These are phyloP conservation scores for Ligdia adustata DNA, from an alignment of 2,888 invertebrate species.

Conservation along the genomic window DNA sequence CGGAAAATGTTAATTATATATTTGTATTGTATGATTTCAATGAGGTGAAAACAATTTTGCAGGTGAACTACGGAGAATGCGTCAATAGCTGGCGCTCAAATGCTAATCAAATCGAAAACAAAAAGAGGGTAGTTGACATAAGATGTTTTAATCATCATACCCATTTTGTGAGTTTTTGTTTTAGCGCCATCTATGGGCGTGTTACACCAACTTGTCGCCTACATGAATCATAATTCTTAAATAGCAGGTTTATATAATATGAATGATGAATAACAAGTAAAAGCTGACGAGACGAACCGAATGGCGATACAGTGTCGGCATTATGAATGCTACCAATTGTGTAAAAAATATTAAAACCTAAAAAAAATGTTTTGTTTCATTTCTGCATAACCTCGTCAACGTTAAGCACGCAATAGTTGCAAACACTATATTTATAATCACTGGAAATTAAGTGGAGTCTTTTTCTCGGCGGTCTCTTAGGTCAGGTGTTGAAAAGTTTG, in stretches of 20 bases:
- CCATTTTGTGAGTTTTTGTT: background rate
- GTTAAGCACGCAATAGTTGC: no score
- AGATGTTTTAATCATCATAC: background rate
- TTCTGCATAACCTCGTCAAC: conserved; percentile 40
- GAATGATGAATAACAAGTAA: conserved; percentile 26
- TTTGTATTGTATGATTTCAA: conserved; percentile 76
- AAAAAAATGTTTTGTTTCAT: conserved; percentile 76
- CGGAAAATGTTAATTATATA: conserved; percentile 69
- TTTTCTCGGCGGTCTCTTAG: no score
- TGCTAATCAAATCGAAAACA: no score
- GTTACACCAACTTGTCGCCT: conserved; percentile 24
- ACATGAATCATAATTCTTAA: conserved; percentile 34
- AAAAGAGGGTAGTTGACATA: no score
- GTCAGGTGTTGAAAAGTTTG: no score
- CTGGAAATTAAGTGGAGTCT: no score
- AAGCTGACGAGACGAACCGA: conserved; percentile 66
- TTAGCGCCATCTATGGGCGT: conserved; percentile 13
- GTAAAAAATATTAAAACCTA: conserved; percentile 85
- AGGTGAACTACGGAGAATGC: no score
- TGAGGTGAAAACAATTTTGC: no score
- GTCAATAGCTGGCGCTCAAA: no score
- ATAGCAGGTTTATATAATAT: conserved; percentile 64
- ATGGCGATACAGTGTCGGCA: conserved; percentile 76
- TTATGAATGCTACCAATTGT: conserved; percentile 85
- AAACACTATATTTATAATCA: no score